These are phyloP conservation scores for Drosophila micromelanica DNA, from an alignment of 1,140 invertebrate species.

Conservation along the genomic window DNA sequence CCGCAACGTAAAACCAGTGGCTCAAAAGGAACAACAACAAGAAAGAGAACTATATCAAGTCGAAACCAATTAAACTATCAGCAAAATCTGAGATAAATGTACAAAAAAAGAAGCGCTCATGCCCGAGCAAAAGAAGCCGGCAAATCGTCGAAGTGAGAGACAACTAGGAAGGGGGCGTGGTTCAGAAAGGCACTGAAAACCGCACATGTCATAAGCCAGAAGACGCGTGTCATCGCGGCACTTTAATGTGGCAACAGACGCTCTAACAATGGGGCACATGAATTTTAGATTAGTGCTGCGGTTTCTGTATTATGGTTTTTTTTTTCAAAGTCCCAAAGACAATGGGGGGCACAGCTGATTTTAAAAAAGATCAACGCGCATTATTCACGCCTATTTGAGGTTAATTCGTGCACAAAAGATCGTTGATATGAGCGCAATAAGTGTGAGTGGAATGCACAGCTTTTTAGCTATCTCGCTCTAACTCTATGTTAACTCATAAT, in stretches of 20 bases:
- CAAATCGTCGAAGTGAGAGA: background rate
- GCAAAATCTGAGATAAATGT: conserved; percentile 62
- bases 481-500: conserved; percentile 34
- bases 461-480: conserved; percentile 3
- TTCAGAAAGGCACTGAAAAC: conserved; percentile 23
- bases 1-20: conserved; percentile 62
- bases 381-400: conserved; percentile 75
- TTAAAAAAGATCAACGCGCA: conserved; percentile 60
- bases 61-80: conserved; percentile 77
- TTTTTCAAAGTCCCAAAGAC: conserved; percentile 33
- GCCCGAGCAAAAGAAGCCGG: conserved; percentile 32
- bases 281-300: conserved; percentile 55
- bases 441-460: background rate
- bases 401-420: conserved; percentile 69
- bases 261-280: conserved; percentile 47
- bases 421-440: conserved; percentile 5
- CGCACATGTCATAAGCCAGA: conserved; percentile 71
- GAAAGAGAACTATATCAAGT: conserved; percentile 48
- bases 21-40: conserved; percentile 42
- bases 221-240: conserved; percentile 74
- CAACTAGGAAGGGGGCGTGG: background rate
- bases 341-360: conserved; percentile 43
- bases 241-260: conserved; percentile 63
- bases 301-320: background rate
- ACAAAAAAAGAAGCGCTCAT: conserved; percentile 52